Percentiles rank a stretch among this genome's conserved stretches.
These are phyloP conservation scores for Trichosurus vulpecula DNA, from an alignment of 2,797 vertebrate genomes.

Conservation along the genomic window DNA sequence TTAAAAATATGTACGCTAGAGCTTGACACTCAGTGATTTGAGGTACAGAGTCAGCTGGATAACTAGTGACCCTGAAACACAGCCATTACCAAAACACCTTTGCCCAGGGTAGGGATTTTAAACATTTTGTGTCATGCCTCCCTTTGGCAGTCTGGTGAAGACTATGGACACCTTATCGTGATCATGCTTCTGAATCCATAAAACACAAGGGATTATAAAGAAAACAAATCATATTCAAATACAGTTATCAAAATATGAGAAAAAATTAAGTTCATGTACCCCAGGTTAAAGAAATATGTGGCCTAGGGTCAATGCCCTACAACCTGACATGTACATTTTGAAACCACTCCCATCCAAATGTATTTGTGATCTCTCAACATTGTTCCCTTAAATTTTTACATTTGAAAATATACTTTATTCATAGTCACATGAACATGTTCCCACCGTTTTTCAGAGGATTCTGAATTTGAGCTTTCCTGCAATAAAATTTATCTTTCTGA, in stretches of 20 bases:
- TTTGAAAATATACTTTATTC: slow-evolving; percentile 36
- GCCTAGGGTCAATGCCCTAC: background rate
- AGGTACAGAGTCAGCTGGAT: background rate
- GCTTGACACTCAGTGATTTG: background rate
- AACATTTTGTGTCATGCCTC: background rate
- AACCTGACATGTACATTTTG: background rate
- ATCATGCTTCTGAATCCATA: background rate
- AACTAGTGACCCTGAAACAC: background rate
- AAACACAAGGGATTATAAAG: background rate
- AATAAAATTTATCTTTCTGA: background rate
- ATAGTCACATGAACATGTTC: slow-evolving; percentile 29
- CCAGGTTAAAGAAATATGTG: background rate
- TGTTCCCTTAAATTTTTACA: slow-evolving; percentile 35
- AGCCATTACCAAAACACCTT: background rate
- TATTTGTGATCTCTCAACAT: background rate
- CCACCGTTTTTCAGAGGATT: background rate
- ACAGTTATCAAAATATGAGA: background rate
- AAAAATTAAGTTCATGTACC: background rate
- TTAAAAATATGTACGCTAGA: background rate
- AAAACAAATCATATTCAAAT: background rate
- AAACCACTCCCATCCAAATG: background rate
- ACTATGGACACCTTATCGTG: background rate
- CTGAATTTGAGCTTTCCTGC: slow-evolving; percentile 2
- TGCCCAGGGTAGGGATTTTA: background rate
- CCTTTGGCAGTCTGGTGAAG: background rate